Evolutionary conservation across 2,113 vertebrate genomes (phyloP).

Genomic region (Regulus satrapa): DNA sequence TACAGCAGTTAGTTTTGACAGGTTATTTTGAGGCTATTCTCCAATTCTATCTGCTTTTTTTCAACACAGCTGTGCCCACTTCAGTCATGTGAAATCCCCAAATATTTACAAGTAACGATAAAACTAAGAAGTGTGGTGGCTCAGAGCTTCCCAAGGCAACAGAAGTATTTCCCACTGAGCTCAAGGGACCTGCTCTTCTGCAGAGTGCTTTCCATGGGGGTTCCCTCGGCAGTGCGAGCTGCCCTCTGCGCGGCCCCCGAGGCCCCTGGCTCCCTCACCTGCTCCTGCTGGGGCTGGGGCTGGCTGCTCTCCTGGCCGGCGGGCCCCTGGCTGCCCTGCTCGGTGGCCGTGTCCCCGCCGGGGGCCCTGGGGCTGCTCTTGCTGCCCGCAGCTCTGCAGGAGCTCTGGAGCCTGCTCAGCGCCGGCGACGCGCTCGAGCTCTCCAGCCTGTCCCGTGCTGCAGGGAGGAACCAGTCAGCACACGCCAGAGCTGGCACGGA

Average conservation of each 20-base stretch:
- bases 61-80: neutral
- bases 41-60: neutral
- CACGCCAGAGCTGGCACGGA: slow-evolving; percentile 81
- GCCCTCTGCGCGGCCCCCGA: too few relatives aligned
- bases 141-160: neutral
- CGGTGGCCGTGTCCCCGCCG: slow-evolving; percentile 54
- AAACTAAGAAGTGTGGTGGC: neutral
- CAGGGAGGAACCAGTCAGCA: slow-evolving; percentile 89
- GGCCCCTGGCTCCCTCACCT: slow-evolving; percentile 59
- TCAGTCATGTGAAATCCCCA: neutral
- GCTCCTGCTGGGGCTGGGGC: slow-evolving; percentile 62
- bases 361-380: slow-evolving; percentile 72
- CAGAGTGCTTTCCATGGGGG: too few relatives aligned
- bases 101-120: neutral
- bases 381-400: slow-evolving; percentile 60
- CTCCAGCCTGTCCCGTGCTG: slow-evolving; percentile 75
- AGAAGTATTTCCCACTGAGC: neutral
- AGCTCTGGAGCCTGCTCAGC: slow-evolving; percentile 76
- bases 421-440: slow-evolving; percentile 73
- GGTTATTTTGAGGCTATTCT: neutral
- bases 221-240: too few relatives aligned
- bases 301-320: slow-evolving; percentile 56
- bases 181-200: neutral
- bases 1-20: neutral
- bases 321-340: slow-evolving; percentile 71